These are phyloP conservation scores for Rhagoletis zephyria DNA, from an alignment of 1,140 invertebrate genomes.

Conservation along the genomic window DNA sequence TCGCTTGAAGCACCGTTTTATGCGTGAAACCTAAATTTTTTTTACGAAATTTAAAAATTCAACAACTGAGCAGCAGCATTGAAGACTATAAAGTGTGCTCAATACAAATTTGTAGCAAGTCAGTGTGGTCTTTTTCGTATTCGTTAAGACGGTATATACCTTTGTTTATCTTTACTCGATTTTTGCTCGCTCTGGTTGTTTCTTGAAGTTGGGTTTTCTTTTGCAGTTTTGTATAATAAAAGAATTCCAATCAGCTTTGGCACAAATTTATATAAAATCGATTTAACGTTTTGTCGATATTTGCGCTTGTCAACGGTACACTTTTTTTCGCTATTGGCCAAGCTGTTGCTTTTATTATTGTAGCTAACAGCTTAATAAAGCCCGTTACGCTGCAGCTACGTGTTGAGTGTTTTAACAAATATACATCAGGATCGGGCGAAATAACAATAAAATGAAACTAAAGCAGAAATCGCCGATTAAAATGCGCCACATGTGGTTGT, in stretches of 20 bases:
- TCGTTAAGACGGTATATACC: background rate
- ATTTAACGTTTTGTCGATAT: slow-evolving; percentile 42
- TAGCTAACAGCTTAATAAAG: slow-evolving; percentile 37
- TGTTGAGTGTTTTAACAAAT: slow-evolving; percentile 18
- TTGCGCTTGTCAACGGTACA: background rate
- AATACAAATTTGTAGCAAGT: background rate
- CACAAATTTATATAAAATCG: slow-evolving; percentile 40
- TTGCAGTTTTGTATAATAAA: slow-evolving; percentile 2
- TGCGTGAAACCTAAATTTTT: slow-evolving; percentile 5
- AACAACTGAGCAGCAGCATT: background rate
- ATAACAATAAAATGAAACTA: background rate
- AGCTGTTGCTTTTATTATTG: slow-evolving; percentile 7
- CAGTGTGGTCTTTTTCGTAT: background rate
- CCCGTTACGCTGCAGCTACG: slow-evolving; percentile 14
- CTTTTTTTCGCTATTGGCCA: background rate
- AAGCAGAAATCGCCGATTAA: background rate
- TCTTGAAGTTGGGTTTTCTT: background rate
- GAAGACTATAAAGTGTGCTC: background rate
- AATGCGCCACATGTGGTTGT: background rate
- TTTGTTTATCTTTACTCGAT: background rate
- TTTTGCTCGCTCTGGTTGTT: background rate
- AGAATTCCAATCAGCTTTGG: slow-evolving; percentile 45
- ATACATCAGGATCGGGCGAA: background rate
- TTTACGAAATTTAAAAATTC: background rate
- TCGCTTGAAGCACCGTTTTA: slow-evolving; percentile 12